Base-by-base conservation (phyloP, 2,888 invertebrate genomes). In the Epinotia demarniana region DNA sequence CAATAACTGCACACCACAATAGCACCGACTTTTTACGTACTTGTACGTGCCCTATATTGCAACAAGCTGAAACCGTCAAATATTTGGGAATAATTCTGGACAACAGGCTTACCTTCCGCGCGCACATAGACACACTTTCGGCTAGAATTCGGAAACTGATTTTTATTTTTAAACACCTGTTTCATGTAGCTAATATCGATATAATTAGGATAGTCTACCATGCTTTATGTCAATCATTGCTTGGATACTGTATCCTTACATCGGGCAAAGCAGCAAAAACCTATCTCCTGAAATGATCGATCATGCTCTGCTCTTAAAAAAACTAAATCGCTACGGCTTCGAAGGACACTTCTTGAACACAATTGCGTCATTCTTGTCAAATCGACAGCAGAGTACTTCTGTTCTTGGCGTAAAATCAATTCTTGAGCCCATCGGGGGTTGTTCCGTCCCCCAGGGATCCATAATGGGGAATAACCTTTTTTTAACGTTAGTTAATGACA, bases 81-180 rank as follows among this genome's bases (percentile, higher is more conserved):
- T 73, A 73, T 23, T 67, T 67, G 18, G 67, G 68, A 16, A 43
- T 73, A 18, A 67, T 19, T 33, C 49, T 73, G 1, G 73, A 73
- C 43, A 46, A 67, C n/a, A 27, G 58, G n/a, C 49, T 67, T 18
- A 73, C 43, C 18, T 73, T 46, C 53, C 64, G 60, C 46, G 3
- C 61, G 12, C 73, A 73, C 39, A 67, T 73, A 18, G 53, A 58
- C n/a, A 49, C 16, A 16, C 67, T 73, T 12, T 49, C 73, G 8
- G 16, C 33, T 67, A 27, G 53, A 19, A 16, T 73, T 9, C 5
- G 67, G 2, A 67, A 73, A 73, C 19, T 67, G 11, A 73, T 67
- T 33, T 73, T 64, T 19, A 39, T 67, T 13, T 73, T 73, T 60
- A 73, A 67, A 67, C 43, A 57, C 6, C 53, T 73, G n/a, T 49